These are phyloP conservation scores for Pterostichus madidus DNA, from an alignment of 2,888 invertebrate species.

Conservation along the genomic window DNA sequence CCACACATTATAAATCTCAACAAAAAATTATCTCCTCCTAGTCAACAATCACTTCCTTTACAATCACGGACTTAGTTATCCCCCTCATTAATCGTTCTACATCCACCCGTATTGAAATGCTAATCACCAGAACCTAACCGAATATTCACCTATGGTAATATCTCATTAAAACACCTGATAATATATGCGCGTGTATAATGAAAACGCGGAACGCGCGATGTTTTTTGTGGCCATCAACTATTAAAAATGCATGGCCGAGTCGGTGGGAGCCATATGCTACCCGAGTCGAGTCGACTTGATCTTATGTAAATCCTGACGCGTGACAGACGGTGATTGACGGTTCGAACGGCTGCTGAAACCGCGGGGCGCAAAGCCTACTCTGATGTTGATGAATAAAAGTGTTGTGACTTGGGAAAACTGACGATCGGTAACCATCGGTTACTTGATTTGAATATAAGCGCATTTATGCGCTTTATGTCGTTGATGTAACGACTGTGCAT, in stretches of 20 bases:
- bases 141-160: constrained; percentile 56
- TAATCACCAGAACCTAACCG: constrained; percentile 40
- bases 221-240: constrained; percentile 46
- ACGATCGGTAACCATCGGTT: constrained; percentile 29
- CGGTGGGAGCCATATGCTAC: constrained; percentile 60
- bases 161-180: constrained; percentile 62
- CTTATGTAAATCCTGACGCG: constrained; percentile 61
- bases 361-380: constrained; percentile 39
- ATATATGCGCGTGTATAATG: constrained; percentile 60
- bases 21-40: constrained; percentile 27
- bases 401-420: constrained; percentile 41
- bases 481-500: neutral
- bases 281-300: constrained; percentile 19
- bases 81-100: constrained; percentile 29
- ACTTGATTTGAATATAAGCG: constrained; percentile 44
- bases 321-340: constrained; percentile 64
- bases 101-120: constrained; percentile 46
- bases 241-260: constrained; percentile 42
- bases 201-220: constrained; percentile 5
- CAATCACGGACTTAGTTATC: neutral
- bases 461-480: constrained; percentile 3
- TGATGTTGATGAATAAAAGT: constrained; percentile 29
- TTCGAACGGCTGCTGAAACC: constrained; percentile 59
- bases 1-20: constrained; percentile 3
- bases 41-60: constrained; percentile 40